Evolutionary conservation across 35 echinoderm and acorn worm species (phyloP), one percentile per base, ranked within the genome.

Genomic region (Lytechinus pictus): DNA sequence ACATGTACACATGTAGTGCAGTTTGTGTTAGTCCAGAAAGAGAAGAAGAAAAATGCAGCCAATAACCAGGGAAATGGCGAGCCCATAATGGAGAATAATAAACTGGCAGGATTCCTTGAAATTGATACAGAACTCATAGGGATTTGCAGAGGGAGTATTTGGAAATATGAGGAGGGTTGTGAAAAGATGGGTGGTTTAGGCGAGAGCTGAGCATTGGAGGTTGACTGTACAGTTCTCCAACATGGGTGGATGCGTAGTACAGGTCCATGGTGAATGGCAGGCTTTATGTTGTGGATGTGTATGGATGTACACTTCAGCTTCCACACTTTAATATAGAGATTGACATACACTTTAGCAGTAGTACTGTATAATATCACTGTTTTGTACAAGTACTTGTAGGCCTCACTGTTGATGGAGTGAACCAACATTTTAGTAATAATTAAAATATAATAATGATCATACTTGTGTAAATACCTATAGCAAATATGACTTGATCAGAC

Each of bases 11-110:
- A 79, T 19, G 66, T 24, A 79, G 4, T 79, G 66, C 66, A 79
- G 66, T 24, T 0, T 24, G 21, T 24, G n/a, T 24, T 14, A 51
- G 16, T 90, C 10, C 6, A 52, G 11, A 52, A 28, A 27, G 86
- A 9, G 10, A 9, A 54, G 52, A 52, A 52, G 6, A 54, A 52
- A 90, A 90, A 90, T 90, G 88, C 88, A 52, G 29, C 88, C 66
- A 79, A n/a, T 79, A 24, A 24, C 66, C n/a, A 5, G 66, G n/a
- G 66, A 79, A 79, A 79, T 79, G 66, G 66, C 66, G 21, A 24
- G 66, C 66, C 19, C 88, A 90, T 90, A 90, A 90, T 90, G 88
- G 88, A 90, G 88, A 90, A 90, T 90, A 90, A 90, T 90, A 90
- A 90, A 90, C 88, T 90, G 88, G 28, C 88, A 90, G 52, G 88